Evolutionary conservation across 2,797 vertebrate genomes (phyloP).

Genomic region (Sparidentex hasta): DNA sequence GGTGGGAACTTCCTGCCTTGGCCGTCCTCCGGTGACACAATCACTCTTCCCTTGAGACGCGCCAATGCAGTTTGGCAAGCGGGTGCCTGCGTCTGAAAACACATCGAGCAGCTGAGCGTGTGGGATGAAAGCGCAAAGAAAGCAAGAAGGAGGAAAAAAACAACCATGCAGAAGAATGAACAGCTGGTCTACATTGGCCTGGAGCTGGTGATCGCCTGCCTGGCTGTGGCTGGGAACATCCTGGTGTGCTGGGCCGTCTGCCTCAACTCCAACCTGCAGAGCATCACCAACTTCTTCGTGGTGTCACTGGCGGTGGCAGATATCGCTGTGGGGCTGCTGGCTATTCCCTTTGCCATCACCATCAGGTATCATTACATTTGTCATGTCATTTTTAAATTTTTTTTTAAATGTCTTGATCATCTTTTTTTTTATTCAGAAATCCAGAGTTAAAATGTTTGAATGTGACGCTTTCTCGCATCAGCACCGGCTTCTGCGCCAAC

Average conservation of each 20-base stretch:
- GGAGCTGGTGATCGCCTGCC: constrained; percentile 92
- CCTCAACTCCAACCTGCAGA: constrained; percentile 97
- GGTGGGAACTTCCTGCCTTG: constrained; percentile 55
- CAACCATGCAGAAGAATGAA: constrained; percentile 85
- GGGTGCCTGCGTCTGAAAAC: constrained; percentile 51
- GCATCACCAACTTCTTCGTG: constrained; percentile 97
- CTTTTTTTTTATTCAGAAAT: background rate
- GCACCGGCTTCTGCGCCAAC: constrained; percentile 93
- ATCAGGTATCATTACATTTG: constrained; percentile 74
- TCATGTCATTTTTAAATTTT: constrained; percentile 29
- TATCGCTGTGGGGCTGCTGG: constrained; percentile 95
- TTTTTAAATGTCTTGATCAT: background rate
- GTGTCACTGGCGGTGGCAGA: constrained; percentile 96
- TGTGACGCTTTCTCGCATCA: constrained; percentile 73
- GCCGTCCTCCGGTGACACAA: constrained; percentile 28
- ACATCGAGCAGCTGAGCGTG: constrained; percentile 31
- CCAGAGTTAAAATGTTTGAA: background rate
- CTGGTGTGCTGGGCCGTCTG: constrained; percentile 97
- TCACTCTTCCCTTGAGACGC: background rate
- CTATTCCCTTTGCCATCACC: constrained; percentile 96
- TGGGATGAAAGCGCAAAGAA: constrained; percentile 69
- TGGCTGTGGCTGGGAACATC: constrained; percentile 94
- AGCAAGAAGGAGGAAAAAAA: constrained; percentile 42
- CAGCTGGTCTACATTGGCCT: constrained; percentile 90
- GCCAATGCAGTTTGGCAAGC: constrained; percentile 40